Conservation (phyloP, 2,113 vertebrate genomes). For the Scopus umbretta region DNA sequence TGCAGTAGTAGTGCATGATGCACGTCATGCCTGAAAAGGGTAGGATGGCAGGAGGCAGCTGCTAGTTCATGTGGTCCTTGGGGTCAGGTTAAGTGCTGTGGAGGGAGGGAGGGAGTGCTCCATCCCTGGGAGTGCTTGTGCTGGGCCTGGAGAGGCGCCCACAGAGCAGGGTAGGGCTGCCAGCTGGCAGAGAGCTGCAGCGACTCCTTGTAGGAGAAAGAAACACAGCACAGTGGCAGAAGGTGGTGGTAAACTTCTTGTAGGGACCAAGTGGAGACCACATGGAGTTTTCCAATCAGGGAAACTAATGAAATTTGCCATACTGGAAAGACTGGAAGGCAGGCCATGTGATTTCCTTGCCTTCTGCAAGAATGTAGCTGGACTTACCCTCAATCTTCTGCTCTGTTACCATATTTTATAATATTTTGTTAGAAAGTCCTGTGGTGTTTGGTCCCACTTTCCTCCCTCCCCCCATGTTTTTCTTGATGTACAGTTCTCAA, state of each 20-base stretch:
- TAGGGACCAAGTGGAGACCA: background rate
- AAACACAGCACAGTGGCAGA: background rate
- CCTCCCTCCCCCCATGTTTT: background rate
- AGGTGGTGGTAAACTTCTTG: background rate
- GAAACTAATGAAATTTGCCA: background rate
- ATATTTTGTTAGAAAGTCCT: background rate
- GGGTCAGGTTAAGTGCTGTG: background rate
- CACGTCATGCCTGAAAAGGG: rapidly evolving
- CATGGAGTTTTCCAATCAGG: background rate
- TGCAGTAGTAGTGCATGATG: background rate
- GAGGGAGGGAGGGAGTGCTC: background rate
- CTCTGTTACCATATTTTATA: background rate
- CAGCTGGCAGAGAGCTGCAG: background rate
- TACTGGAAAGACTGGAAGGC: background rate
- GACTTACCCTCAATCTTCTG: background rate
- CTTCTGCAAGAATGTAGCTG: background rate
- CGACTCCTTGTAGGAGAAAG: background rate
- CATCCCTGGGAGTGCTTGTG: background rate
- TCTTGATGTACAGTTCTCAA: background rate
- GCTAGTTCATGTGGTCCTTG: rapidly evolving
- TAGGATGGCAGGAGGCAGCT: background rate
- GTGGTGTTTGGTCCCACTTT: background rate
- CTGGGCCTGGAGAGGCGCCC: background rate
- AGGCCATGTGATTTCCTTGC: background rate
- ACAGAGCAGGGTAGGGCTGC: background rate